Evolutionary conservation across 2,113 vertebrate genomes (phyloP).

Genomic region (Megaleporinus macrocephalus): DNA sequence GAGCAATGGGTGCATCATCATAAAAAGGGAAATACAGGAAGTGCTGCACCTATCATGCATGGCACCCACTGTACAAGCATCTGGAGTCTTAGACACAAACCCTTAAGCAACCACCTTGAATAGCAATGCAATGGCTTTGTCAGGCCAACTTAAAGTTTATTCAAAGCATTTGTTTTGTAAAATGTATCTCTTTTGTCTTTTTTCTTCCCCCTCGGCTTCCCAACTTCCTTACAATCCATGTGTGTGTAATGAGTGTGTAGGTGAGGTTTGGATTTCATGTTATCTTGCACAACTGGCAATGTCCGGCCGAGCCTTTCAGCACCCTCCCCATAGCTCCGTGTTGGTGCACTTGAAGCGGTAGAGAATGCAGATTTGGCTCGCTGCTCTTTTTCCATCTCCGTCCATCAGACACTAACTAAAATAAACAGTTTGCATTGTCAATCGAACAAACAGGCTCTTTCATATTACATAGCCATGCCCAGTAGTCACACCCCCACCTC

Average conservation of each 20-base stretch:
- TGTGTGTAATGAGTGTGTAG: neutral
- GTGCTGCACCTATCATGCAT: too few relatives aligned
- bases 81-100: too few relatives aligned
- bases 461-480: constrained; percentile 32
- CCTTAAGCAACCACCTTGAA: too few relatives aligned
- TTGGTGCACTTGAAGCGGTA: constrained; percentile 7
- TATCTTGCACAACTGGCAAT: constrained; percentile 65
- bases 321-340: constrained; percentile 14
- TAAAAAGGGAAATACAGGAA: too few relatives aligned
- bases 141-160: too few relatives aligned
- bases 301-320: neutral
- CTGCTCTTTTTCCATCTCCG: constrained; percentile 50
- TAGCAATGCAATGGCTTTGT: too few relatives aligned
- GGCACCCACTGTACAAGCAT: too few relatives aligned
- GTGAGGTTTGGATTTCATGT: constrained; percentile 49
- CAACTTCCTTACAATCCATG: too few relatives aligned
- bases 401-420: constrained; percentile 47
- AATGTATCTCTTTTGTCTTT: too few relatives aligned
- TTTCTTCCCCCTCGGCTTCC: too few relatives aligned
- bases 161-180: too few relatives aligned
- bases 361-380: constrained; percentile 23
- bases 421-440: constrained; percentile 39
- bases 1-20: too few relatives aligned
- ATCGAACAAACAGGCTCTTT: constrained; percentile 12
- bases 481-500: neutral